These are phyloP conservation scores for Panthera leo DNA, from an alignment of 2,113 vertebrate species.

Conservation along the genomic window DNA sequence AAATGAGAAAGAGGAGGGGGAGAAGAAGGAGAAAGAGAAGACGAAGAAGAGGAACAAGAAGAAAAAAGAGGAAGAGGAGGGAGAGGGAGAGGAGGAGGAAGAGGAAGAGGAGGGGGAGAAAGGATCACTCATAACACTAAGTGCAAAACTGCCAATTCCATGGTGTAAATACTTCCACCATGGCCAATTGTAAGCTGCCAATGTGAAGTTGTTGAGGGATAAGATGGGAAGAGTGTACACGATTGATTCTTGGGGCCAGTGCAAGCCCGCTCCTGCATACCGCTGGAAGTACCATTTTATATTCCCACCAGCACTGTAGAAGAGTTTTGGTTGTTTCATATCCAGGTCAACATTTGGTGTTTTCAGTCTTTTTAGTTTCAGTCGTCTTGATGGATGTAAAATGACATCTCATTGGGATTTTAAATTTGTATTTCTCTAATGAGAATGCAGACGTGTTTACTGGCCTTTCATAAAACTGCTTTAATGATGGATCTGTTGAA, in stretches of 20 bases:
- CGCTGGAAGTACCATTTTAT: background rate
- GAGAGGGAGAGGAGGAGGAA: fast-evolving
- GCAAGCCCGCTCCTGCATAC: background rate
- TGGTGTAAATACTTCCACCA: background rate
- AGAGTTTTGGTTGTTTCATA: background rate
- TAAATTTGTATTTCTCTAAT: background rate
- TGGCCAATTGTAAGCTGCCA: background rate
- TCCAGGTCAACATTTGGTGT: background rate
- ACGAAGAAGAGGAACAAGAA: background rate
- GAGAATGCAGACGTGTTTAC: background rate
- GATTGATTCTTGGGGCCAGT: background rate
- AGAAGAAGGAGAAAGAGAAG: background rate
- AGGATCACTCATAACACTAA: background rate
- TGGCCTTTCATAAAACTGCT: background rate
- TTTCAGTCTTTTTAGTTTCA: background rate
- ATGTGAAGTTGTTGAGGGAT: background rate
- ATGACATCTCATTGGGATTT: background rate
- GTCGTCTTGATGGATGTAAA: background rate
- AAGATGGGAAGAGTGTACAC: background rate
- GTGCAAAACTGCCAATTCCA: background rate
- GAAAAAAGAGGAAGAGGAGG: background rate
- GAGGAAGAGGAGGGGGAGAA: fast-evolving
- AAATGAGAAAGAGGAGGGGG: background rate
- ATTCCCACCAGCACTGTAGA: background rate
- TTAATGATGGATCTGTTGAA: background rate